Conservation (phyloP, 2,888 invertebrate genomes). For the Acheta domesticus region DNA sequence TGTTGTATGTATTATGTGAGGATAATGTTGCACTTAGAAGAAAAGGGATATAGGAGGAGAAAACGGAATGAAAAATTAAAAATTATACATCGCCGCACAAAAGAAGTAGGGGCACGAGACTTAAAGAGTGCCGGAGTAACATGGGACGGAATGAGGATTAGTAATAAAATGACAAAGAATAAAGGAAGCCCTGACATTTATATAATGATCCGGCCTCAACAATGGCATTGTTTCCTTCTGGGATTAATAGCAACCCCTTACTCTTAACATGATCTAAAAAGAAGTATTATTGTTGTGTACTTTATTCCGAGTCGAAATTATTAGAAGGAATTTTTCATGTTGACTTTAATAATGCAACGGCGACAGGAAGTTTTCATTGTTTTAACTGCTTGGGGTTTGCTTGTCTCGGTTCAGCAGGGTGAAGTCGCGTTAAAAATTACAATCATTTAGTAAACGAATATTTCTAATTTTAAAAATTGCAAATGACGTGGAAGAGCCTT, state of each 20-base stretch:
- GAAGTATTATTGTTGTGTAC: constrained; percentile 6
- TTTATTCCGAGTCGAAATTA: not conserved
- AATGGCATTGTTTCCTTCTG: not conserved
- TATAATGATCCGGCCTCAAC: constrained; percentile 1
- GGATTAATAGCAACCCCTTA: constrained; percentile 1
- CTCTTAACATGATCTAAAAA: not conserved
- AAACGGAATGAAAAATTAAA: constrained; percentile 22
- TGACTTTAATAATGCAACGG: not conserved
- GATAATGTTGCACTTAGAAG: constrained; percentile 31
- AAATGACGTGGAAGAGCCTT: no score
- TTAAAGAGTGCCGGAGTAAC: not conserved
- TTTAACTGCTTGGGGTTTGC: not conserved
- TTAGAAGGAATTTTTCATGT: constrained; percentile 7
- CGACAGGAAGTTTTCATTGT: constrained; percentile 6
- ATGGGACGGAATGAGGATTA: not conserved
- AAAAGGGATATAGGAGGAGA: not conserved
- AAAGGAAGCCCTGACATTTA: constrained; percentile 10
- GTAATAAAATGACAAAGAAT: constrained; percentile 3
- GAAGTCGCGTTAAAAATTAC: no score
- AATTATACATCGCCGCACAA: not conserved
- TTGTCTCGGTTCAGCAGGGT: no score
- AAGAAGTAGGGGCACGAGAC: not conserved
- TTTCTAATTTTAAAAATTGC: no score
- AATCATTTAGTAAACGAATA: no score
- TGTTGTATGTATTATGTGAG: constrained; percentile 22